phyloP scores from a whole-genome alignment of 2,113 vertebrate genomes.

The Cyprinus carpio region DNA sequence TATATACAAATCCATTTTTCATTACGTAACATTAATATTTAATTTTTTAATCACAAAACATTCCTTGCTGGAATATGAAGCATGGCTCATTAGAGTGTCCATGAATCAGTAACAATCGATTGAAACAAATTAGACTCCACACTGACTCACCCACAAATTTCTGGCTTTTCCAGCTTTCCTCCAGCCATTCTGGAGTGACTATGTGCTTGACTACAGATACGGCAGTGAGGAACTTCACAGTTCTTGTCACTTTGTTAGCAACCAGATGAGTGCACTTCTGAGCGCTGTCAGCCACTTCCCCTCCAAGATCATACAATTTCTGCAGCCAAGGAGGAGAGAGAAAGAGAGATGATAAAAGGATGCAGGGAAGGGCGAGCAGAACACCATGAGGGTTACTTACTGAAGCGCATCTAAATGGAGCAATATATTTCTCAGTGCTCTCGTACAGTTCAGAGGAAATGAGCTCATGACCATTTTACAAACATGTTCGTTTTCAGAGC shows the following conservation, averaged over 20 bases:
- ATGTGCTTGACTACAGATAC: slow-evolving; percentile 93
- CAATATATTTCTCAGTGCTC: slow-evolving; percentile 38
- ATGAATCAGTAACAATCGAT: neutral
- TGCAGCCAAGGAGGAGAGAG: slow-evolving; percentile 58
- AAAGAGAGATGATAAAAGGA: slow-evolving; percentile 8
- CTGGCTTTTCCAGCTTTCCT: slow-evolving; percentile 93
- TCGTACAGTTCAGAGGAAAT: slow-evolving; percentile 23
- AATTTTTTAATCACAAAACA: neutral
- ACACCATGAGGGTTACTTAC: slow-evolving; percentile 15
- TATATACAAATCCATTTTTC: neutral
- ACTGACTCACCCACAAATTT: slow-evolving; percentile 82
- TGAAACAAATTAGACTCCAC: neutral
- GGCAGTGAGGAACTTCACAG: slow-evolving; percentile 95
- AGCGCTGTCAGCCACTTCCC: slow-evolving; percentile 86
- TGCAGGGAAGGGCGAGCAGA: neutral
- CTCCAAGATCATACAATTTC: slow-evolving; percentile 91
- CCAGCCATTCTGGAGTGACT: slow-evolving; percentile 92
- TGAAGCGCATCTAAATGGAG: slow-evolving; percentile 28
- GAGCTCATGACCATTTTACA: neutral
- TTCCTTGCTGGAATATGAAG: slow-evolving; percentile 1
- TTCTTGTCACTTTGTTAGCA: slow-evolving; percentile 92
- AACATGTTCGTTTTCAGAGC: slow-evolving; percentile 30
- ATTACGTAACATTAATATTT: slow-evolving; percentile 12
- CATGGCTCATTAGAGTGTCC: neutral
- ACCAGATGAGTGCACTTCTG: slow-evolving; percentile 92